Evolutionary conservation across 2,888 invertebrate species (phyloP).

Genomic region (Phania funesta): DNA sequence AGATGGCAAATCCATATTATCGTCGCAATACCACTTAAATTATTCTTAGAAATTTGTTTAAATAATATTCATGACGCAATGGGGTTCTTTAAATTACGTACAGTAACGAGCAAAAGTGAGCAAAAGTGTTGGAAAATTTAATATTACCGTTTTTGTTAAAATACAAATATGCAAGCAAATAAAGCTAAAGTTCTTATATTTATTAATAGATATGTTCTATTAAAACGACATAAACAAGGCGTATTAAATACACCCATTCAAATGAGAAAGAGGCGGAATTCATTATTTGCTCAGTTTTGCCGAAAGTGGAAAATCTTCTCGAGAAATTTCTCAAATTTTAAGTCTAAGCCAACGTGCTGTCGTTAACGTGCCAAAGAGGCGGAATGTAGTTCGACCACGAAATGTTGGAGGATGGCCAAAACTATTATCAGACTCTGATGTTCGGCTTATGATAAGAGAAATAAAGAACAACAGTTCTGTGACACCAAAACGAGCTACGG

Average conservation of each 20-base stretch:
- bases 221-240: too few relatives aligned
- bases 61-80: conserved; percentile 9
- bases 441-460: neutral
- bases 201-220: too few relatives aligned
- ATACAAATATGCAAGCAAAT: too few relatives aligned
- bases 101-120: too few relatives aligned
- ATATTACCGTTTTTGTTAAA: too few relatives aligned
- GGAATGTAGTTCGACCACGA: neutral
- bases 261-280: too few relatives aligned
- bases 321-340: neutral
- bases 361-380: neutral
- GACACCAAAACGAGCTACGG: neutral
- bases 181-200: too few relatives aligned
- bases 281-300: too few relatives aligned
- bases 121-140: too few relatives aligned
- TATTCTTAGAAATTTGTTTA: neutral
- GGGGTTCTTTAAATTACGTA: neutral
- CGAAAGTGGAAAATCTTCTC: neutral
- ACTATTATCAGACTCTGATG: neutral
- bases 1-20: neutral
- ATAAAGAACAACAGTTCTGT: neutral
- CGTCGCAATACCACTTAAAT: too few relatives aligned
- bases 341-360: neutral
- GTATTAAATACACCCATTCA: too few relatives aligned
- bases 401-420: neutral